Conservation (phyloP, 37 sponge, comb jelly and placozoan genomes). For the Chondrilla cf. caribensis region DNA sequence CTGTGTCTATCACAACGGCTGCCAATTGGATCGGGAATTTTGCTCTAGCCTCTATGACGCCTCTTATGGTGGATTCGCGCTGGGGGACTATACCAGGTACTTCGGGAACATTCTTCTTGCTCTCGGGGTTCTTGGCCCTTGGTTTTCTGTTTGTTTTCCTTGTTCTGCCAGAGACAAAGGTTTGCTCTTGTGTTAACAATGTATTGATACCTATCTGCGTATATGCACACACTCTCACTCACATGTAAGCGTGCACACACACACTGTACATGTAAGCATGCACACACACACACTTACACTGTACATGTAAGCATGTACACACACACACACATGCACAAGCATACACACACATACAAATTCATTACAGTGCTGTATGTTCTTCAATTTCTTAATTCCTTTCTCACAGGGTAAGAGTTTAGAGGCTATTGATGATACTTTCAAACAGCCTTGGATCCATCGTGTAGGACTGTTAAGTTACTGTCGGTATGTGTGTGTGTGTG, state of each 20-base stretch:
- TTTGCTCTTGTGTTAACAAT: slow-evolving; percentile 11
- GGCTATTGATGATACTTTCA: slow-evolving; percentile 51
- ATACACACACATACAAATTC: too few species aligned
- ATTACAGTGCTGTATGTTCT: too few species aligned
- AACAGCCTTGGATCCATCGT: slow-evolving; percentile 51
- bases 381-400: too few species aligned
- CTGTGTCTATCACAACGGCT: slow-evolving; percentile 66
- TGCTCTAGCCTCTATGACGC: slow-evolving; percentile 57
- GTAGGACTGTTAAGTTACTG: slow-evolving; percentile 1
- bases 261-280: too few species aligned
- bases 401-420: slow-evolving; percentile 72
- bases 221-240: too few species aligned
- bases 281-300: too few species aligned
- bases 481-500: slow-evolving; percentile 37
- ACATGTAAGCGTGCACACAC: too few species aligned
- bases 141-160: slow-evolving; percentile 58
- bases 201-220: too few species aligned
- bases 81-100: slow-evolving; percentile 30
- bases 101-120: slow-evolving; percentile 60
- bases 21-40: slow-evolving; percentile 75
- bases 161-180: slow-evolving; percentile 71
- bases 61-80: slow-evolving; percentile 37
- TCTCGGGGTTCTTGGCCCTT: slow-evolving; percentile 5
- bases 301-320: too few species aligned
- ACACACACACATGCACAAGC: too few species aligned